Percentiles rank a stretch among this genome's conserved stretches.
These are phyloP conservation scores for Eristalis arbustorum DNA, from an alignment of 2,888 invertebrate genomes.

Conservation along the genomic window DNA sequence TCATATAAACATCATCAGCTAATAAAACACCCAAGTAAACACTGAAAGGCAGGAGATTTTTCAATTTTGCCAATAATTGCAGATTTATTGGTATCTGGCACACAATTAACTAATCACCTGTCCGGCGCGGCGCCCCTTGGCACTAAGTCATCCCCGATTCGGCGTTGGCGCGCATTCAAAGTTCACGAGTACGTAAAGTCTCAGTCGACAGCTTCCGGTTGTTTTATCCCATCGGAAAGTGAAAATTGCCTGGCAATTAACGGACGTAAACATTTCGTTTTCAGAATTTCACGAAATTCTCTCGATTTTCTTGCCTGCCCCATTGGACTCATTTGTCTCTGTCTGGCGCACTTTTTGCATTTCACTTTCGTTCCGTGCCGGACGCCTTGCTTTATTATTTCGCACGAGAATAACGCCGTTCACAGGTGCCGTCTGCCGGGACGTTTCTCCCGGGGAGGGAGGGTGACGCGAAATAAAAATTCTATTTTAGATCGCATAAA, in stretches of 20 bases:
- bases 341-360: background rate
- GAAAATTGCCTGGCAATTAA: slow-evolving; percentile 26
- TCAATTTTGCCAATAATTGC: slow-evolving; percentile 19
- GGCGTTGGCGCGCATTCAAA: background rate
- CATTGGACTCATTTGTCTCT: background rate
- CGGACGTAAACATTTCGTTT: slow-evolving; percentile 11
- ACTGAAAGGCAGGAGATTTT: background rate
- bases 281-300: background rate
- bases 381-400: background rate
- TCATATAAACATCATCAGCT: slow-evolving; percentile 17
- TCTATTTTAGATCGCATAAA: background rate
- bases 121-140: background rate
- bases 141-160: background rate
- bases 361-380: background rate
- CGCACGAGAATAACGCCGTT: background rate
- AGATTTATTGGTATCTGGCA: slow-evolving; percentile 4
- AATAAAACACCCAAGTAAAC: slow-evolving; percentile 23
- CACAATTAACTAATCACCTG: slow-evolving; percentile 11
- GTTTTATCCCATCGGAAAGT: slow-evolving; percentile 10
- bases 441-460: background rate
- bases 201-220: slow-evolving; percentile 37
- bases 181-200: slow-evolving; percentile 2
- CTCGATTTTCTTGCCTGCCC: background rate
- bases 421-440: background rate
- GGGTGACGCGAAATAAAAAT: background rate